phyloP scores from a whole-genome alignment of 1,140 invertebrate genomes.

The Heliothis subflexa region DNA sequence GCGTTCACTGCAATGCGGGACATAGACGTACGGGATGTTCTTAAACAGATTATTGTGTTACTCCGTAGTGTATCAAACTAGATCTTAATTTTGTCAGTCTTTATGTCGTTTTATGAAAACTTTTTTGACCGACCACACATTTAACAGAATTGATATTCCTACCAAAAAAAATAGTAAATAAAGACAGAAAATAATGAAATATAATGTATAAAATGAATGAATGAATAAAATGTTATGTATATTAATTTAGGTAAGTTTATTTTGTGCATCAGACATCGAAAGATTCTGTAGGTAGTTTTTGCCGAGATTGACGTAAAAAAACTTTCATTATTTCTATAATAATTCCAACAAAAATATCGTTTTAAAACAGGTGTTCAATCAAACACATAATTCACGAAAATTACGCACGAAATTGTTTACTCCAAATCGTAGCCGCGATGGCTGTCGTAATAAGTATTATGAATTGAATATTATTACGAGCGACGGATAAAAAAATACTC shows the following conservation, averaged over 20 bases:
- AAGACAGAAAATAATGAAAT: too few species aligned
- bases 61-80: neutral
- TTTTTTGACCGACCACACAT: too few species aligned
- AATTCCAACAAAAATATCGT: neutral
- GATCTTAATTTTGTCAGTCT: slow-evolving; percentile 21
- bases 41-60: slow-evolving; percentile 19
- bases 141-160: too few species aligned
- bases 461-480: slow-evolving; percentile 23
- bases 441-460: slow-evolving; percentile 32
- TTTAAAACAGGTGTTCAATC: neutral
- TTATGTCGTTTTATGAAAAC: slow-evolving; percentile 1
- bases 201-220: too few species aligned
- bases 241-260: too few species aligned
- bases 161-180: too few species aligned
- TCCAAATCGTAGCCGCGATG: neutral
- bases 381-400: slow-evolving; percentile 14
- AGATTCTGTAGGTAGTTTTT: too few species aligned
- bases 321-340: neutral
- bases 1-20: slow-evolving; percentile 26
- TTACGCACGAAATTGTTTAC: neutral
- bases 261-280: too few species aligned
- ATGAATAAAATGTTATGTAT: too few species aligned
- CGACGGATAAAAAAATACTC: slow-evolving; percentile 23
- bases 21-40: slow-evolving; percentile 4
- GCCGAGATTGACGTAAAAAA: too few species aligned